Base-by-base conservation (phyloP, 1,140 invertebrate species). In the Asbolus verrucosus region DNA sequence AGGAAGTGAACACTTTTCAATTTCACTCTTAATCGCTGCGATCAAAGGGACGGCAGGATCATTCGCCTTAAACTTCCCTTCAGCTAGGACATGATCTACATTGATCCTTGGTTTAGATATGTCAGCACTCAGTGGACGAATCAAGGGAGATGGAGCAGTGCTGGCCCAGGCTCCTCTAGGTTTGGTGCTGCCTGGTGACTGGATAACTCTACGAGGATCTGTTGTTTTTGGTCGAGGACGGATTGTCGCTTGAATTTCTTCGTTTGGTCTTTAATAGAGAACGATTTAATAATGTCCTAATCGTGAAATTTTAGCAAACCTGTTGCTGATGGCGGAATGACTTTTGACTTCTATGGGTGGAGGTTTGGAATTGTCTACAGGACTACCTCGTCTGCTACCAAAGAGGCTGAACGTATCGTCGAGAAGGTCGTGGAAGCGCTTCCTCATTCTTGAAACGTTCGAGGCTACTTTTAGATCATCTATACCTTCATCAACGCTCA, bases 381-480 rank as follows among this genome's bases (percentile, higher is more conserved):
- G 79, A 71, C 83, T 86, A 1, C 75, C 79, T 38, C 85, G 83
- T 71, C 84, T 82, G 54, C 82, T 86, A 27, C 85, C 86, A 73
- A 90, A 89, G 18, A 89, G 81, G 71, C 84, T 89, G 76, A 90
- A 89, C 0, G 89, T 89, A 69, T 90, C 88, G 73, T 90, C 89
- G 11, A 90, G 80, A 4, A 90, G 82, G 66, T 90, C 87, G 73
- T 90, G 87, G 68, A 90, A 88, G 59, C 88, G 80, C 75, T 84
- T 84, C 24, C 88, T 81, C 77, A 89, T 88, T 67, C 84, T 83
- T 3, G 87, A 84, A 4, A 88, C 82, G 59, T 81, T 81, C 1
- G 54, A 70, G 15, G 72, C 6, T 11, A 66, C 30, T 60, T 75
- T 76, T 5, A 73, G 13, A 33, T 78, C 79, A 18, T 79, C 73